Conservation (phyloP, 2,113 vertebrate species). For the Atractosteus spatula region DNA sequence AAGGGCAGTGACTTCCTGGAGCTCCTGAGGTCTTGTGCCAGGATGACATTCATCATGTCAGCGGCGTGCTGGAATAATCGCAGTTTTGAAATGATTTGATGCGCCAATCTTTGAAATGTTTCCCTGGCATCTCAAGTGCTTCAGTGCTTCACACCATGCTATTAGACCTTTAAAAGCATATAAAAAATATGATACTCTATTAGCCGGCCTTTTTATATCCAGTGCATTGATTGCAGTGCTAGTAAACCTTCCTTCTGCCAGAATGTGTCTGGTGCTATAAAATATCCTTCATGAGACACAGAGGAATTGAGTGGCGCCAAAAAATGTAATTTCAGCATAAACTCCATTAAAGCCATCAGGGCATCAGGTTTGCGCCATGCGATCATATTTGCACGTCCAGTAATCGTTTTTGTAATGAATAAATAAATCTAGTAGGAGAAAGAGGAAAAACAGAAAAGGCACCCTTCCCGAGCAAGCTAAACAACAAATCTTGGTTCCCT, state of each 20-base stretch:
- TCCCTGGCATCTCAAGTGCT: slow-evolving; percentile 54
- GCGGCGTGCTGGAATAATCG: background rate
- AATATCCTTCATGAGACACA: slow-evolving; percentile 45
- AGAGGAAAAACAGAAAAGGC: no score
- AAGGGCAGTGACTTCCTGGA: background rate
- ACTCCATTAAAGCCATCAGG: slow-evolving; percentile 46
- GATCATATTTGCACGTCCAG: background rate
- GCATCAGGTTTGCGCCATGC: slow-evolving; percentile 28
- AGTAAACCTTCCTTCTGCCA: slow-evolving; percentile 53
- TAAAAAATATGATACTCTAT: background rate
- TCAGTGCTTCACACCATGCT: slow-evolving; percentile 45
- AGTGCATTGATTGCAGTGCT: slow-evolving; percentile 62
- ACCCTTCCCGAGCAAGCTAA: slow-evolving; percentile 9
- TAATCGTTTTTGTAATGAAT: background rate
- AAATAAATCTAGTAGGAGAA: background rate
- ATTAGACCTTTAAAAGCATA: background rate
- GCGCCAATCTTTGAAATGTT: slow-evolving; percentile 36
- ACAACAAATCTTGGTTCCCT: slow-evolving; percentile 18
- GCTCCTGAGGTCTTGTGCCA: background rate
- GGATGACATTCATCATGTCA: background rate
- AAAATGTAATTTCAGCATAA: slow-evolving; percentile 60
- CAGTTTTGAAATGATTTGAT: background rate
- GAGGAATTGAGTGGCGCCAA: slow-evolving; percentile 50
- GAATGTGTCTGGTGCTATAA: slow-evolving; percentile 51
- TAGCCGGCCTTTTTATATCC: slow-evolving; percentile 44